Percentiles rank a stretch among this genome's conserved stretches.
Conservation (phyloP, 2,797 vertebrate species). For the Xiphorhynchus erythropygius region DNA sequence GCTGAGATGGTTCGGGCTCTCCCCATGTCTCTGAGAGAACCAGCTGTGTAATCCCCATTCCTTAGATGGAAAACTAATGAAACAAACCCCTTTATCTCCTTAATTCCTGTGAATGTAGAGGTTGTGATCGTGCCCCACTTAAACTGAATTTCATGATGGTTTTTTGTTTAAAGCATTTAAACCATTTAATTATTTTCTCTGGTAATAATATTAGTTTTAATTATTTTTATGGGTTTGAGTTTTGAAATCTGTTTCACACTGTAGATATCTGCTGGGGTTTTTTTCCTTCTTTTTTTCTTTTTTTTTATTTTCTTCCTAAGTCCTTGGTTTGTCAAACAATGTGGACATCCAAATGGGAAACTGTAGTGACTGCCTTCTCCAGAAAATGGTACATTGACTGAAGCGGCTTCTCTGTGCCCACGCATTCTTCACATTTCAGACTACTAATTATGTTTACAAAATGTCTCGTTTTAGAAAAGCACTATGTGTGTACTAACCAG, state of each 20-base stretch:
- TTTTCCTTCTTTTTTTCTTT: too few species aligned
- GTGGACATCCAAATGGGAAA: constrained; percentile 33
- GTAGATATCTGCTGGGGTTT: background rate
- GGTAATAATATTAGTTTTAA: background rate
- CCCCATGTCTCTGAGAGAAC: background rate
- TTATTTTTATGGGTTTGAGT: background rate
- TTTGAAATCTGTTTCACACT: background rate
- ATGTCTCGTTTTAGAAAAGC: constrained; percentile 82
- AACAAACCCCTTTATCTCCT: constrained; percentile 52
- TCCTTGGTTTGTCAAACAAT: constrained; percentile 15
- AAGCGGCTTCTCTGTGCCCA: constrained; percentile 61
- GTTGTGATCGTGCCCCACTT: background rate
- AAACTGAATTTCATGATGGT: background rate
- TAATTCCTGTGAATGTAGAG: constrained; percentile 30
- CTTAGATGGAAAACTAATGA: constrained; percentile 61
- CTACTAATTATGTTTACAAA: constrained; percentile 95
- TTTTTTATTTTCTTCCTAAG: background rate
- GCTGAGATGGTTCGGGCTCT: background rate
- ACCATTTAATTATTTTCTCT: background rate
- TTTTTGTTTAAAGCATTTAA: background rate
- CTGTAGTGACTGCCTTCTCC: background rate
- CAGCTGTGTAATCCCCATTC: constrained; percentile 54
- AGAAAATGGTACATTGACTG: constrained; percentile 44
- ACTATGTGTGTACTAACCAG: constrained; percentile 79
- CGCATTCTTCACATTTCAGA: constrained; percentile 77